Percentiles rank a stretch among this genome's conserved stretches.
Evolutionary conservation across 2,888 invertebrate genomes (phyloP).

Genomic region (Prosapia bicincta): DNA sequence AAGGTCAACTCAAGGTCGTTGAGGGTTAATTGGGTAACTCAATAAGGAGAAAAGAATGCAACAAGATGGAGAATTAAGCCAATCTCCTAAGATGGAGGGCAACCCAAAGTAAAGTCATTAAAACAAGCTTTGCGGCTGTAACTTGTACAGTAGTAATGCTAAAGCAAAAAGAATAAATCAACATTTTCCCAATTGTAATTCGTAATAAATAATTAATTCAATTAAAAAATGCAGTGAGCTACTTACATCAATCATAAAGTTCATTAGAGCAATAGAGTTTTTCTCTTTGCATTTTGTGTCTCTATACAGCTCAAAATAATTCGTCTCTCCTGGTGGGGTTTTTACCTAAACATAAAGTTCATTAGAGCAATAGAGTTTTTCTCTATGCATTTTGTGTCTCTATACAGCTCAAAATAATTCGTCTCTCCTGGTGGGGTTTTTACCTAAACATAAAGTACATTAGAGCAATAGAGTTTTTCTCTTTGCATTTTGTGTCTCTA

Average conservation of each 20-base stretch:
- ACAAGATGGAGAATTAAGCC: too few species aligned
- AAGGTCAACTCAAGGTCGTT: too few species aligned
- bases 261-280: constrained; percentile 21
- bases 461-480: constrained; percentile 16
- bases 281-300: constrained; percentile 22
- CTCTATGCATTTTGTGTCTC: constrained; percentile 22
- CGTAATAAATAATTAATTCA: too few species aligned
- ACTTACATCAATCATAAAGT: constrained; percentile 27
- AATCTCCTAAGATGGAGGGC: too few species aligned
- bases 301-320: constrained; percentile 29
- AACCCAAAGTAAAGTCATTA: too few species aligned
- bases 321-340: constrained; percentile 10
- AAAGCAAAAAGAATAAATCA: too few species aligned
- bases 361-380: constrained; percentile 22
- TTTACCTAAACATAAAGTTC: constrained; percentile 26
- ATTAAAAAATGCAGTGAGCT: neutral
- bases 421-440: constrained; percentile 15
- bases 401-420: constrained; percentile 29
- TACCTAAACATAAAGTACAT: constrained; percentile 27
- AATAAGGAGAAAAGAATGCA: too few species aligned
- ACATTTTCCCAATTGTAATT: too few species aligned
- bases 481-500: constrained; percentile 20
- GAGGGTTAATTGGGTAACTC: too few species aligned
- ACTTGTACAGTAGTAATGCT: too few species aligned
- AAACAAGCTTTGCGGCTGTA: too few species aligned